Base-by-base conservation (phyloP, 2,113 vertebrate genomes). In the Hippocampus comes region DNA sequence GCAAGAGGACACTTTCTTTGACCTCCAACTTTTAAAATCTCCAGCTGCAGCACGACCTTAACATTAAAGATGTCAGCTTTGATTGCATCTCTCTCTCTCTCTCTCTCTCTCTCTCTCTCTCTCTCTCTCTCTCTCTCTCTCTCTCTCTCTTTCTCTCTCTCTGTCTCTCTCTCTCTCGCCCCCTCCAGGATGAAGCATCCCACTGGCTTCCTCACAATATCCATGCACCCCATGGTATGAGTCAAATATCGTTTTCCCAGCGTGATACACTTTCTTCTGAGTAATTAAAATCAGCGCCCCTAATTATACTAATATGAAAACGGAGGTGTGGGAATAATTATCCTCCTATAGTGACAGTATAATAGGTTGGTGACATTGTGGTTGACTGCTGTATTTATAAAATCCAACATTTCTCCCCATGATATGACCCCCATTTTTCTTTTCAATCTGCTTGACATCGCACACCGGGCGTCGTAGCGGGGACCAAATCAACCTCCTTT, bases 241-340 rank as follows among this genome's bases (percentile, higher is more conserved):
- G 77, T 79, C 79, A 81, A 76, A 84, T 75, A 84, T 79, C 61
- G 85, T 86, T 83, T 84, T 84, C 82, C 49, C 80, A 77, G 80
- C 46, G 42, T 82, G 78, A 86, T 59, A 64, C 23, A 23, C 21
- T 12, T 65, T 25, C 42, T 67, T 71, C 25, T n/a, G 59, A 67
- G 72, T 87, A 78, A 89, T 89, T 87, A 89, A 65, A 18, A 34
- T 72, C 63, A 75, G 70, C 48, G 64, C 49, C 41, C 51, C 74
- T 87, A 85, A 86, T 88, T 67, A 83, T 80, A 67, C 69, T 75
- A 17, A 30, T 75, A 73, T 61, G 53, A 73, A 56, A 71, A 63
- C 51, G 68, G 70, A 81, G 73, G 70, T 57, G 74, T 63, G 51
- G 59, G 38, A 23, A 68, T 72, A 38, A 74, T 79, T 70, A 80